These are phyloP conservation scores for Listrodromus nycthemerus DNA, from an alignment of 2,888 invertebrate genomes.

Conservation along the genomic window DNA sequence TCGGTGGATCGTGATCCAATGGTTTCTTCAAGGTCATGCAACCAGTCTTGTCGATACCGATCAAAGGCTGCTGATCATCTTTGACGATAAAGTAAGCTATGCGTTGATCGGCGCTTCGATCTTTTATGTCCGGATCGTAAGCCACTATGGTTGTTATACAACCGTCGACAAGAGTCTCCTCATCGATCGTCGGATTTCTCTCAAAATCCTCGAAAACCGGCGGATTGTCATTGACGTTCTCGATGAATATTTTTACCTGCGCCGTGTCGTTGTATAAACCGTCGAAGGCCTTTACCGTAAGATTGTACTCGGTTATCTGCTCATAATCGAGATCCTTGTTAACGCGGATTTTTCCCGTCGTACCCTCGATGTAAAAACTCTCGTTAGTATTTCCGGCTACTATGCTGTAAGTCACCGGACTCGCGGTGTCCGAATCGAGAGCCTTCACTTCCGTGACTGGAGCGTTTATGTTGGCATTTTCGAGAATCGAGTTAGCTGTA, in stretches of 20 bases:
- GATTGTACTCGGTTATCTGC: slow-evolving; percentile 92
- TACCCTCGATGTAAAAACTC: slow-evolving; percentile 93
- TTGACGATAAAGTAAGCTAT: slow-evolving; percentile 92
- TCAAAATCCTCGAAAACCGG: slow-evolving; percentile 91
- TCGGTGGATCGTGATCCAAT: slow-evolving; percentile 95
- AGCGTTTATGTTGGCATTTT: slow-evolving; percentile 93
- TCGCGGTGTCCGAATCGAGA: slow-evolving; percentile 94
- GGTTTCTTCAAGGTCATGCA: slow-evolving; percentile 91
- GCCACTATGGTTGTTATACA: slow-evolving; percentile 87
- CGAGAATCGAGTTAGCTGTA: slow-evolving; percentile 90
- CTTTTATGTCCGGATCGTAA: slow-evolving; percentile 94
- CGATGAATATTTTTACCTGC: slow-evolving; percentile 93
- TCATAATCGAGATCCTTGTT: slow-evolving; percentile 93
- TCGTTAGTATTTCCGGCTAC: slow-evolving; percentile 94
- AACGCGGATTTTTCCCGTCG: slow-evolving; percentile 94
- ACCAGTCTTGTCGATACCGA: slow-evolving; percentile 91
- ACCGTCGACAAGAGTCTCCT: slow-evolving; percentile 89
- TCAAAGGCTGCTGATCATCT: slow-evolving; percentile 89
- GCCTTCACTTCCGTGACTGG: slow-evolving; percentile 95
- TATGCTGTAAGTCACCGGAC: slow-evolving; percentile 94
- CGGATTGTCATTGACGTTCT: slow-evolving; percentile 96
- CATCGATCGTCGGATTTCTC: slow-evolving; percentile 90
- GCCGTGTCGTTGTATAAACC: slow-evolving; percentile 94
- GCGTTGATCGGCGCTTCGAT: slow-evolving; percentile 90
- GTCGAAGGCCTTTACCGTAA: slow-evolving; percentile 94